phyloP scores from a whole-genome alignment of 2,797 vertebrate species.

The Enteromius afrohamiltoni region DNA sequence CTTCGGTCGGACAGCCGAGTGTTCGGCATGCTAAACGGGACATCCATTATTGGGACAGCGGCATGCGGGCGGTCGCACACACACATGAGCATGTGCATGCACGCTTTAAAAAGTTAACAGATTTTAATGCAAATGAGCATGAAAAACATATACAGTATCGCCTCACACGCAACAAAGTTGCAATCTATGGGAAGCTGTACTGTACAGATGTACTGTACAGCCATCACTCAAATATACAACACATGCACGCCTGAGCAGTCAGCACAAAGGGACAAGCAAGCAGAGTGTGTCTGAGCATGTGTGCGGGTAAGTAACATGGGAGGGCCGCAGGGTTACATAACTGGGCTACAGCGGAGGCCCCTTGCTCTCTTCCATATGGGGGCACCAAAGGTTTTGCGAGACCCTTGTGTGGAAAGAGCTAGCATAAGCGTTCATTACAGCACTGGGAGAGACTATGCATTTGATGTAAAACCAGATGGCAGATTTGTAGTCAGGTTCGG shows the following conservation, averaged over 20 bases:
- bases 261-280: conserved; percentile 61
- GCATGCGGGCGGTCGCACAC: neutral
- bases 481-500: conserved; percentile 19
- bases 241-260: conserved; percentile 54
- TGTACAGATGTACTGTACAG: neutral
- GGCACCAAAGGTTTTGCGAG: conserved; percentile 45
- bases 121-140: neutral
- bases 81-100: neutral
- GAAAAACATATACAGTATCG: neutral
- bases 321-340: conserved; percentile 47
- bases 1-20: conserved; percentile 71
- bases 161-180: neutral
- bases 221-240: conserved; percentile 40
- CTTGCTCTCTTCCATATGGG: conserved; percentile 51
- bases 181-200: conserved; percentile 8
- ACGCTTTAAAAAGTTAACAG: neutral
- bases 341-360: conserved; percentile 40
- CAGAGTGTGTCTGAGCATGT: conserved; percentile 48
- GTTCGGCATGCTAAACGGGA: conserved; percentile 63
- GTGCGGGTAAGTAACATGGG: conserved; percentile 45
- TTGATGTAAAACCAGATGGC: conserved; percentile 42
- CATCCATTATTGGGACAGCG: conserved; percentile 67
- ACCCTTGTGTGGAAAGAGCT: conserved; percentile 15
- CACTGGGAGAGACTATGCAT: conserved; percentile 19
- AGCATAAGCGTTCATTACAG: conserved; percentile 19